Conservation (phyloP, 2,797 vertebrate species). For the Mormyrus proboscirostris region DNA sequence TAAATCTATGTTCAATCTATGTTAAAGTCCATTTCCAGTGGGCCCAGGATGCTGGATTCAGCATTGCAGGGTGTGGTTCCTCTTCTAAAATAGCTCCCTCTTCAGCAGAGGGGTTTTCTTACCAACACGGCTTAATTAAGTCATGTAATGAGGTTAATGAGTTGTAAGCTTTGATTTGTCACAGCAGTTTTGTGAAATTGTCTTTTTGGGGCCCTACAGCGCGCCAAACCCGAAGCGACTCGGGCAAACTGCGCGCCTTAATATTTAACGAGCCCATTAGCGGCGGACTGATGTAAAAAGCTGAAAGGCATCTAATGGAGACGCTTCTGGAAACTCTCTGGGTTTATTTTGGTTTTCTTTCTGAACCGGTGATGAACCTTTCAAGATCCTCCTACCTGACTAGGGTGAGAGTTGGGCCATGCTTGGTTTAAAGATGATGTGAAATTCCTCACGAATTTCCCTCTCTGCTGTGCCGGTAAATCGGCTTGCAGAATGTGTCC, state of each 20-base stretch:
- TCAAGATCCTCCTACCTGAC: neutral
- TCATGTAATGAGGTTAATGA: neutral
- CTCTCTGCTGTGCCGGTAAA: neutral
- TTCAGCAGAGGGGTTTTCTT: neutral
- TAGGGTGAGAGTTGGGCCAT: neutral
- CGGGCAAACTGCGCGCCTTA: conserved; percentile 46
- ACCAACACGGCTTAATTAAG: neutral
- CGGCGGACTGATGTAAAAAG: conserved; percentile 33
- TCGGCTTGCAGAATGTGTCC: neutral
- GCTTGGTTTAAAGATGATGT: neutral
- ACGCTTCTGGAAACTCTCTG: conserved; percentile 20
- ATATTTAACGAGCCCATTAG: conserved; percentile 49
- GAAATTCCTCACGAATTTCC: neutral
- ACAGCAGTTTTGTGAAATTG: neutral
- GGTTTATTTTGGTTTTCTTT: neutral
- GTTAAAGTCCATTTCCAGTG: neutral
- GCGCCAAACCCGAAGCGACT: conserved; percentile 2
- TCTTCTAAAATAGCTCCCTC: neutral
- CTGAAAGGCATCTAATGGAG: conserved; percentile 30
- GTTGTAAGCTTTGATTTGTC: neutral
- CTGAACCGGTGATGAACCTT: neutral
- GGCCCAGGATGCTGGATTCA: neutral
- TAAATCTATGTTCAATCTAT: neutral
- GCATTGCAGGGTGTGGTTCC: neutral
- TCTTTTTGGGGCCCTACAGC: neutral